Evolutionary conservation across 2,888 invertebrate species (phyloP).

Genomic region (Ochropleura leucogaster): DNA sequence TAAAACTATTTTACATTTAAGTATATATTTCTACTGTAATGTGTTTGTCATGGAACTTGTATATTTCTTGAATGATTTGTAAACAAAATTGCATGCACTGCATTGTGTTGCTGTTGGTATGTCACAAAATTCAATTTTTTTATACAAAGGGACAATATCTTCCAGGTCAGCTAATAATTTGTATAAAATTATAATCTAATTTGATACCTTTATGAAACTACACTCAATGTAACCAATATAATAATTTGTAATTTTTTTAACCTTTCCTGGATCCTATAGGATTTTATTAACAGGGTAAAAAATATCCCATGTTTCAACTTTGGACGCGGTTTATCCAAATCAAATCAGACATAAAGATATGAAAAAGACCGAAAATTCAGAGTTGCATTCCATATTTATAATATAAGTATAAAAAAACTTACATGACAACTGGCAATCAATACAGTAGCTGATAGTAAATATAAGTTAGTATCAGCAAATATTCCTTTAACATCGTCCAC

Average conservation of each 20-base stretch:
- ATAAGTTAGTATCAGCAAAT: slow-evolving; percentile 98
- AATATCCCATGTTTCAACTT: background rate
- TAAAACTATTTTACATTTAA: too few relatives aligned
- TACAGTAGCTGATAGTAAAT: slow-evolving; percentile 96
- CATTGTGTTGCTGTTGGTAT: too few relatives aligned
- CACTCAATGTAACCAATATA: too few relatives aligned
- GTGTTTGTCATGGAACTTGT: too few relatives aligned
- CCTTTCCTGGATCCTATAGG: background rate
- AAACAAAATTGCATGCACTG: too few relatives aligned
- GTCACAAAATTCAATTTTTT: too few relatives aligned
- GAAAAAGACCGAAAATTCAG: background rate
- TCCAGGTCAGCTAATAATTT: too few relatives aligned
- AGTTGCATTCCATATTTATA: background rate
- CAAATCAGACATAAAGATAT: background rate
- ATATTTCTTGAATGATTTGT: too few relatives aligned
- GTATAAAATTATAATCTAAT: background rate
- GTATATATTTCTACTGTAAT: too few relatives aligned
- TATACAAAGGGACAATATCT: too few relatives aligned
- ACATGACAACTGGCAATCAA: slow-evolving; percentile 98
- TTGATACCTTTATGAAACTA: background rate
- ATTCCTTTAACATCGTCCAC: slow-evolving; percentile 99
- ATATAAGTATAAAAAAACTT: slow-evolving; percentile 80
- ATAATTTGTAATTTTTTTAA: background rate
- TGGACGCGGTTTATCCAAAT: background rate
- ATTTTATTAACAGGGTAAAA: background rate